A percentile compares a stretch with the other conserved stretches of the same genome.
Evolutionary conservation across 2,888 invertebrate genomes (phyloP).

Genomic region (Alloscopus bannaensis): DNA sequence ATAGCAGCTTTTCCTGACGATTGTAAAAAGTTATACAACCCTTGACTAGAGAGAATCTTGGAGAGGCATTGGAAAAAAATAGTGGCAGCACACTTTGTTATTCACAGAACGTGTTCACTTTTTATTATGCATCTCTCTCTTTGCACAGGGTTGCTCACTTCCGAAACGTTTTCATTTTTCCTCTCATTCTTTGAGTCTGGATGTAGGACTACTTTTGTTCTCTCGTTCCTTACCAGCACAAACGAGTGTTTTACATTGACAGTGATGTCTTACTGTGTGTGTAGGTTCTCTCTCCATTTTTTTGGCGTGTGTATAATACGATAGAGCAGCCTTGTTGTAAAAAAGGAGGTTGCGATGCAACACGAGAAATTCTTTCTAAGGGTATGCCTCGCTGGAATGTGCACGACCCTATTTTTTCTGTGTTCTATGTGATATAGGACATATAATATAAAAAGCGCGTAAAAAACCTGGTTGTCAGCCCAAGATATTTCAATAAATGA

Average conservation of each 20-base stretch:
- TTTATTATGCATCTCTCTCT: slow-evolving; percentile 26
- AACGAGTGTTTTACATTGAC: slow-evolving; percentile 50
- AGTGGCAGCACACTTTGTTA: slow-evolving; percentile 36
- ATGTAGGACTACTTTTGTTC: slow-evolving; percentile 11
- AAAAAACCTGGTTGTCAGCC: slow-evolving; percentile 33
- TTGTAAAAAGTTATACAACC: background rate
- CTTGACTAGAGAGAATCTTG: too few relatives aligned
- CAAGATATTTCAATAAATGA: slow-evolving; percentile 53
- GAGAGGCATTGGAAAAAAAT: too few relatives aligned
- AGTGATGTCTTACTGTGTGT: slow-evolving; percentile 28
- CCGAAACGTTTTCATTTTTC: slow-evolving; percentile 16
- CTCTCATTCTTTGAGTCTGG: background rate
- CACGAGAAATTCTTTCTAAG: background rate
- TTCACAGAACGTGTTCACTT: slow-evolving; percentile 20
- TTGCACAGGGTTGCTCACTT: background rate
- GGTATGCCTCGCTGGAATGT: background rate
- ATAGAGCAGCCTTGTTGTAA: background rate
- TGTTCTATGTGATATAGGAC: too few relatives aligned
- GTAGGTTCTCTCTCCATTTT: background rate
- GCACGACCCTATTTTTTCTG: background rate
- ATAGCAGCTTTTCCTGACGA: slow-evolving; percentile 5
- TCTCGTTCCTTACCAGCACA: slow-evolving; percentile 9
- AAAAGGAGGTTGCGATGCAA: slow-evolving; percentile 1
- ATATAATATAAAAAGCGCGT: too few relatives aligned
- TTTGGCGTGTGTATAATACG: background rate